Evolutionary conservation across 2,113 vertebrate species (phyloP), one percentile per base, ranked within the genome.

Genomic region (Tachuris rubrigastra): DNA sequence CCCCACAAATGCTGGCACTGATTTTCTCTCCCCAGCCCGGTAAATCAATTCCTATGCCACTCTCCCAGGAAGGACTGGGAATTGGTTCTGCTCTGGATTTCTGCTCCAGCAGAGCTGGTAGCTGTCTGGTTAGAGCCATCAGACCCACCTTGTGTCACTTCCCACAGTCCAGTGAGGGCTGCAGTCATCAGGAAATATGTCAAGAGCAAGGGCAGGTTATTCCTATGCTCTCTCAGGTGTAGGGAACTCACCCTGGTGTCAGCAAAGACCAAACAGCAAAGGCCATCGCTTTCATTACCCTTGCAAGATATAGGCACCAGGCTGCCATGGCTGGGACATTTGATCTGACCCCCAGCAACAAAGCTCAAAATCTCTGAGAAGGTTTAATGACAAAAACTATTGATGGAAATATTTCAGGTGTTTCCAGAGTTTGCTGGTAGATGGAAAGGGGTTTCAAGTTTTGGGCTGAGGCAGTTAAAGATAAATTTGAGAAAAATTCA

Each of bases 181-280:
- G 31, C 7, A 12, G 8, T 20, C 37, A 31, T 16, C 2, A 4
- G 12, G 25, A 15, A 76, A 63, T 0, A 1, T 0, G 1, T 3
- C 33, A 42, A 50, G 18, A 39, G 12, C 58, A 71, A 81, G 15
- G 35, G 5, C 30, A 50, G 19, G 19, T 28, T 44, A 14, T 18
- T 56, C 28, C 9, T 59, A 0, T 8, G 19, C 22, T 52, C 11
- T 30, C 2, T 5, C 10, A 67, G 22, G 12, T 1, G 0, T 22
- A 52, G 55, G 11, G 16, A 10, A 78, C 18, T 19, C 2, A 0
- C 66, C 65, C 35, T 65, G 47, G 12, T 4, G 7, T 6, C 58
- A 93, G 8, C 63, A 28, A 77, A 28, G 62, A 65, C 22, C 16
- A 15, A 66, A 12, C 35, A n/a, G 27, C 0, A 3, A 27, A 52